Conservation (phyloP, 2,797 vertebrate genomes). For the Falco naumanni region DNA sequence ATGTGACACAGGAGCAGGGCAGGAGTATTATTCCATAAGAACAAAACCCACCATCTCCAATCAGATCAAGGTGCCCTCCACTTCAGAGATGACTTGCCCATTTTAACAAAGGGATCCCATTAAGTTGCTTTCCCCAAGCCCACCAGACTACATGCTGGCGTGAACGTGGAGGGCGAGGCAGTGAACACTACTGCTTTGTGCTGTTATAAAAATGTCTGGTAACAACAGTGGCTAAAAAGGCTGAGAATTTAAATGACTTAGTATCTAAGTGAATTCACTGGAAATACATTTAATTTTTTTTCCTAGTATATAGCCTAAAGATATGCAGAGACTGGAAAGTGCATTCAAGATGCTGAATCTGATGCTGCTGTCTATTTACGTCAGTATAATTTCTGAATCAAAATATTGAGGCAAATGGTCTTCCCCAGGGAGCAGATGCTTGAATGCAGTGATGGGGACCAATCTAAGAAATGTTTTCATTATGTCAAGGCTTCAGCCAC, state of each 20-base stretch:
- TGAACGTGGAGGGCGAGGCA: neutral
- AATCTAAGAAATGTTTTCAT: conserved; percentile 12
- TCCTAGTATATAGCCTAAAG: conserved; percentile 31
- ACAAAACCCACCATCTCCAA: neutral
- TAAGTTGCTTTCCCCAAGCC: neutral
- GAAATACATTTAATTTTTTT: conserved; percentile 4
- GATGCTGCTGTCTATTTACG: conserved; percentile 21
- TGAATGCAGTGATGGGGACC: neutral
- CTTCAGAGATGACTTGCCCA: neutral
- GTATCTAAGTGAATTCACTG: conserved; percentile 4
- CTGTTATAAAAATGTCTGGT: neutral
- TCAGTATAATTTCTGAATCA: conserved; percentile 29
- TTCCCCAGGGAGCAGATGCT: conserved; percentile 26
- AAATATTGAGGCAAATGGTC: conserved; percentile 34
- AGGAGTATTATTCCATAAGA: neutral
- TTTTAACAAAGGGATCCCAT: conserved; percentile 1
- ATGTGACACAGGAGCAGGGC: neutral
- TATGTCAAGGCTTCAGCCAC: neutral
- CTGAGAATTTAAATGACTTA: conserved; percentile 18
- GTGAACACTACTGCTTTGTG: neutral
- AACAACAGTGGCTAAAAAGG: neutral
- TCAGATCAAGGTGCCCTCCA: neutral
- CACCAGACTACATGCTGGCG: neutral
- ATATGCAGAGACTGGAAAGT: conserved; percentile 30
- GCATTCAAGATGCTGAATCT: conserved; percentile 5